Evolutionary conservation across 1,140 invertebrate species (phyloP).

Genomic region (Lordiphosa stackelbergi): DNA sequence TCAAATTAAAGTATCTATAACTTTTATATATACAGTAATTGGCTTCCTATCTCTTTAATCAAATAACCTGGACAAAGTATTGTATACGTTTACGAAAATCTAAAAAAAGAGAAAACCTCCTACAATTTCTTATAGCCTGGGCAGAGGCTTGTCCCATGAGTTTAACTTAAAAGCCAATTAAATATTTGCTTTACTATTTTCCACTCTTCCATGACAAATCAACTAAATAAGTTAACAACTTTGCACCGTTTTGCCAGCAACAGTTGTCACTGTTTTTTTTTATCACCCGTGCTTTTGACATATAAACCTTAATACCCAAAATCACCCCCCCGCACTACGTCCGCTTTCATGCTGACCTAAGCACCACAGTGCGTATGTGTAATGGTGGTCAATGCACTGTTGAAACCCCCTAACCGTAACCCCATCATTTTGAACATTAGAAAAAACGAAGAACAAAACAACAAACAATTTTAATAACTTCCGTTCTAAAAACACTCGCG

Average conservation of each 20-base stretch:
- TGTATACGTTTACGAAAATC: too few species aligned
- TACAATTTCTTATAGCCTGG: too few species aligned
- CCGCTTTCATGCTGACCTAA: conserved; percentile 1
- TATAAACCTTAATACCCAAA: conserved; percentile 64
- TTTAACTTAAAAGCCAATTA: too few species aligned
- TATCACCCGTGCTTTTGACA: conserved; percentile 39
- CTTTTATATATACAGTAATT: too few species aligned
- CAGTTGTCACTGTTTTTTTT: conserved; percentile 18
- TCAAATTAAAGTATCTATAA: too few species aligned
- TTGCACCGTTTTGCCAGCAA: conserved; percentile 9
- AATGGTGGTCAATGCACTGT: conserved; percentile 56
- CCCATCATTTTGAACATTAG: conserved; percentile 4
- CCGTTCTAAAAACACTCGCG: conserved; percentile 67
- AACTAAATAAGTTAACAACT: too few species aligned
- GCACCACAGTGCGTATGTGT: conserved; percentile 55
- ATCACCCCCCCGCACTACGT: conserved; percentile 6
- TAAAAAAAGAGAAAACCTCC: too few species aligned
- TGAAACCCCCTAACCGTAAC: conserved; percentile 26
- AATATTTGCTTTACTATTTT: too few species aligned
- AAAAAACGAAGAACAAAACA: conserved; percentile 22
- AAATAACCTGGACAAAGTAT: too few species aligned
- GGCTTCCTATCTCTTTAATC: too few species aligned
- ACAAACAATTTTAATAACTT: conserved; percentile 72
- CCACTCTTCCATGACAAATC: too few species aligned
- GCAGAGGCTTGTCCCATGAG: too few species aligned